Evolutionary conservation across 1,140 invertebrate species (phyloP).

Genomic region (Triops longicaudatus): DNA sequence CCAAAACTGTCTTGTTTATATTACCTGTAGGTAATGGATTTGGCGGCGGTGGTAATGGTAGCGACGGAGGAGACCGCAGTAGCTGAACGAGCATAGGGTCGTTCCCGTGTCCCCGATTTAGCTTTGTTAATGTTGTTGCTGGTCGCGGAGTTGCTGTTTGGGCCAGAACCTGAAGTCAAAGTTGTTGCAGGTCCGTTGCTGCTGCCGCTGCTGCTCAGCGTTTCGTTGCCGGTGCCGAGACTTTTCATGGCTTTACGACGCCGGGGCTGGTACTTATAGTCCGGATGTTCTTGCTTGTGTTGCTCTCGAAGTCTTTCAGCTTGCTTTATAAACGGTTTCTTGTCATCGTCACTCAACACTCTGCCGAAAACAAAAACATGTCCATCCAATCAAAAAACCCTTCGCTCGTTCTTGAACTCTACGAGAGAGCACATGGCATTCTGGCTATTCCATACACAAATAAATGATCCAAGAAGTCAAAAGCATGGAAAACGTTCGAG

Average conservation of each 20-base stretch:
- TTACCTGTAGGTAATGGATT: constrained; percentile 15
- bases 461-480: background rate
- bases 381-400: constrained; percentile 11
- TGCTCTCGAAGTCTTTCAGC: constrained; percentile 44
- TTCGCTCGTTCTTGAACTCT: constrained; percentile 14
- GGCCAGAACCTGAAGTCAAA: background rate
- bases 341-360: constrained; percentile 45
- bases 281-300: constrained; percentile 47
- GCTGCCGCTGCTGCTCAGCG: background rate
- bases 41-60: constrained; percentile 13
- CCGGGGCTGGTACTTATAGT: constrained; percentile 49
- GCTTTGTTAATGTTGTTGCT: constrained; percentile 15
- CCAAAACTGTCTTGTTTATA: background rate
- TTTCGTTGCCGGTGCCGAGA: constrained; percentile 21
- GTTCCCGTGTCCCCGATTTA: constrained; percentile 9
- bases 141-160: background rate
- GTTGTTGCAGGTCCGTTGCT: constrained; percentile 10
- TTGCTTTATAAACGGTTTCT: constrained; percentile 46
- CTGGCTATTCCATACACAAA: constrained; percentile 7
- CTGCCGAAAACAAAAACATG: constrained; percentile 33
- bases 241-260: constrained; percentile 37
- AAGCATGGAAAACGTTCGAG: background rate
- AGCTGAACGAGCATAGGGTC: background rate
- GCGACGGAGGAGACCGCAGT: background rate
- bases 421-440: constrained; percentile 6